Evolutionary conservation across 2,888 invertebrate species (phyloP), one percentile per base, ranked within the genome.

Genomic region (Corythucha ciliata): DNA sequence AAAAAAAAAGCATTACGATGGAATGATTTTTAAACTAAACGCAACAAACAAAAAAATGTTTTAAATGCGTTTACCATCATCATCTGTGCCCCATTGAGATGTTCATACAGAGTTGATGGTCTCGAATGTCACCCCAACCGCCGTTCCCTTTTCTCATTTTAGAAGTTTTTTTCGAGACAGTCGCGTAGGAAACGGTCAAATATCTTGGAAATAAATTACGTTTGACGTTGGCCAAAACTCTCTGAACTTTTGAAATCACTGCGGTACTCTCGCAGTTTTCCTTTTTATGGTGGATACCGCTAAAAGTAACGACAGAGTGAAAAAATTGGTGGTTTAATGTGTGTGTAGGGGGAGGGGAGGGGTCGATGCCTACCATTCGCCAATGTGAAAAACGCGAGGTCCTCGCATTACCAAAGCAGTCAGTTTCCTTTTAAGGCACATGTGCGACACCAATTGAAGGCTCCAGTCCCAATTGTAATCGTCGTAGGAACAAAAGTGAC

Each of bases 381-480:
- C 98, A 63, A 97, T 94, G 72, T 98, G 98, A 71, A 96, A 94
- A 53, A 98, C 92, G 54, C 97, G 71, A 0, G 97, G 94, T 0
- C 92, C 91, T 63, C 89, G 83, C 64, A 91, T 83, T 60, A 92
- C 80, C 72, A 96, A 83, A 1, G 92, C 87, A 60, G 83, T 81
- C 56, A 96, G 76, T 61, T 85, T 86, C 51, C 74, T 72, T 1
- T 76, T 75, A 53, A 86, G 74, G 63, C 87, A 81, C 61, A 85
- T 84, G 68, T 90, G 88, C 1, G 91, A 89, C 46, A 93, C 76
- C 67, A 91, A 87, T 58, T 93, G 82, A 58, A 98, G 70, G 1
- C 94, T 93, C 86, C 97, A 98, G 65, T 98, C 97, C 97, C 97
- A 98, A 67, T 98, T 98, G 69, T 98, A 98, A 66, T 98, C 98